Conservation (phyloP, 2,888 invertebrate genomes). For the Anaspis maculata region DNA sequence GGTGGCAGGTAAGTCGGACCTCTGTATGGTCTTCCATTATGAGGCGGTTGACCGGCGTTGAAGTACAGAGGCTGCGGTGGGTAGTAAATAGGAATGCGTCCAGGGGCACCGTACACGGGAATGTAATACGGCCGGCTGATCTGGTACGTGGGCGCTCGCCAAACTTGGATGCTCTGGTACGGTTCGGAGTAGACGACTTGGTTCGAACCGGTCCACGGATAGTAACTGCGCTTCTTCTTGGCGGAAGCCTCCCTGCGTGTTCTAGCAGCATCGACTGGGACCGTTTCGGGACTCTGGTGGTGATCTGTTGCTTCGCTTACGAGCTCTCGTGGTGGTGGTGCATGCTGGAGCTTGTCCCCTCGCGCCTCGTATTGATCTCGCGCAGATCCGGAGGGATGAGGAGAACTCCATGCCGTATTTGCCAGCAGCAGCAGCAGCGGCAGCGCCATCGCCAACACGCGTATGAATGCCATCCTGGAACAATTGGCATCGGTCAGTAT, state of each 20-base stretch:
- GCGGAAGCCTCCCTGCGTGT: no score
- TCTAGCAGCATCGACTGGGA: not conserved
- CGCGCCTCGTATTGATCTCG: slow-evolving; percentile 24
- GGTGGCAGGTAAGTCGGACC: slow-evolving; percentile 31
- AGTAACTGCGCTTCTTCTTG: slow-evolving; percentile 14
- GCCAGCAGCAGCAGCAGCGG: slow-evolving; percentile 18
- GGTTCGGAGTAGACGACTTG: slow-evolving; percentile 12
- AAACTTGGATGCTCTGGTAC: slow-evolving; percentile 20
- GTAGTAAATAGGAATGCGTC: slow-evolving; percentile 31
- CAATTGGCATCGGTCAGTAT: slow-evolving; percentile 14
- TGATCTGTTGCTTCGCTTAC: slow-evolving; percentile 23
- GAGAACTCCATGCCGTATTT: slow-evolving; percentile 11
- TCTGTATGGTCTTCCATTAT: slow-evolving; percentile 17
- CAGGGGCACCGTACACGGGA: slow-evolving; percentile 31
- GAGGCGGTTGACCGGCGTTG: slow-evolving; percentile 25
- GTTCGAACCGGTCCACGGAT: slow-evolving; percentile 7
- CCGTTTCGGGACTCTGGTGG: no score
- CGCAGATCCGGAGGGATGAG: slow-evolving; percentile 17
- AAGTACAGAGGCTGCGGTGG: slow-evolving; percentile 31
- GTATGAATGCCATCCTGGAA: slow-evolving; percentile 24
- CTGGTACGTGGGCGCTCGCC: slow-evolving; percentile 29
- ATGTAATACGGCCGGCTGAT: slow-evolving; percentile 35
- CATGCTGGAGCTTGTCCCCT: slow-evolving; percentile 14
- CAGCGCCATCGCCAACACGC: slow-evolving; percentile 18
- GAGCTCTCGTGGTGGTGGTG: no score